Evolutionary conservation across 1,140 invertebrate species (phyloP), one percentile per base, ranked within the genome.

Genomic region (Drosophila lowei): DNA sequence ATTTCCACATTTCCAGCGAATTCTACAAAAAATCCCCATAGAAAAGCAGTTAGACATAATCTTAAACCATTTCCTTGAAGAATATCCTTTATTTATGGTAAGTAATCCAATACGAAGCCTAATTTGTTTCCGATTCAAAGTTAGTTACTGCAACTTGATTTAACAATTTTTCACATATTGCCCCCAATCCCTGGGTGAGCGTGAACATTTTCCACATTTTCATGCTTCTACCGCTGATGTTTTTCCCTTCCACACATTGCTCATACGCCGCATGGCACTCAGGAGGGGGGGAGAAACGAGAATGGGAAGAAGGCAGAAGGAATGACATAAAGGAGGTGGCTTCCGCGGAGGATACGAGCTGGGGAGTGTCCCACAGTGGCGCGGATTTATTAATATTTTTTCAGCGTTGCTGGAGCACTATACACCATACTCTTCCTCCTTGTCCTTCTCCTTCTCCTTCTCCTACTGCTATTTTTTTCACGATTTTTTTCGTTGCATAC

Each of bases 351-450:
- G 34, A 38, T 38, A 38, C 11, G 34, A 38, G 11, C 34, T 13
- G 34, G 11, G 9, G 34, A 4, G 43, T 59, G 74, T 72, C 48
- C 52, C 16, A 48, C 56, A 58, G 72, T 63, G 47, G 78, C 79
- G 53, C 16, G 62, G 70, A 86, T 88, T 88, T 86, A 86, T 88
- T 86, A 88, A 88, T 81, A 86, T 79, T 85, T 79, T 85, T 63
- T 8, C 62, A 50, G 46, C 75, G 59, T 38, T 72, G 72, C 63
- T 64, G 62, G 52, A 25, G 44, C 46, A 21, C n/a, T 42, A n/a
- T n/a, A n/a, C n/a, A n/a, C 46, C 11, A 6, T 11, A 34, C 30
- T 18, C 18, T 18, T 34, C 9, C 3, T 18, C 47, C 46, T 8
- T 25, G 3, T 30, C 41, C 21, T 42, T 46, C 58, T 28, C 13